Evolutionary conservation across 2,888 invertebrate genomes (phyloP).

Genomic region (Glomeris marginata): DNA sequence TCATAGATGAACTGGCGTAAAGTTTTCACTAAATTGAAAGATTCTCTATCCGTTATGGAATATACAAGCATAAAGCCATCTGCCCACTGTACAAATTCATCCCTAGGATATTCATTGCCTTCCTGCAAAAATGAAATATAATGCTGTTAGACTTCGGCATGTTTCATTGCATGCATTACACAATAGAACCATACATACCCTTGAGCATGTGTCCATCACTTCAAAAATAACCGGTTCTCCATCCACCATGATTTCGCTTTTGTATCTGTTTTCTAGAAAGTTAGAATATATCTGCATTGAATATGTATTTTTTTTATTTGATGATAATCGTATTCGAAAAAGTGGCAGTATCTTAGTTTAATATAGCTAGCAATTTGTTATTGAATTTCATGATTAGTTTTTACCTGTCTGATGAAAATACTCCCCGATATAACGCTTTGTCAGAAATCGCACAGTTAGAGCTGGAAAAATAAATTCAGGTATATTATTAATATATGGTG

Average conservation of each 20-base stretch:
- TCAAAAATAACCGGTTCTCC: constrained; percentile 80
- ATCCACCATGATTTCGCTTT: constrained; percentile 74
- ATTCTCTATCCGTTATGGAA: constrained; percentile 72
- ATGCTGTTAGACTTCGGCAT: background rate
- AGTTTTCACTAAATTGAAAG: constrained; percentile 65
- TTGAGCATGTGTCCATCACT: constrained; percentile 76
- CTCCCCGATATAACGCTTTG: constrained; percentile 86
- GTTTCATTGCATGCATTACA: background rate
- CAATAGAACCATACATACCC: constrained; percentile 38
- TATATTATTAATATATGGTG: constrained; percentile 15
- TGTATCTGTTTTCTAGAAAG: constrained; percentile 70
- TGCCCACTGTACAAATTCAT: constrained; percentile 71
- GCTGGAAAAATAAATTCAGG: too few species aligned
- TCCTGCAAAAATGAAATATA: constrained; percentile 35
- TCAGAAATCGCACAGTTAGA: constrained; percentile 73
- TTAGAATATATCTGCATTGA: too few species aligned
- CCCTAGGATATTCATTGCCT: constrained; percentile 52
- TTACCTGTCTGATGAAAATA: constrained; percentile 84
- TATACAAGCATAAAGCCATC: constrained; percentile 78
- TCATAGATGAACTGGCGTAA: constrained; percentile 45
- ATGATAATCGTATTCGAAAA: too few species aligned
- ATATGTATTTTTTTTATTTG: too few species aligned
- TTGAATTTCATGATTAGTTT: too few species aligned
- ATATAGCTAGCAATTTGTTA: constrained; percentile 22
- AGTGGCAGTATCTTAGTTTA: background rate